Conservation (phyloP, 2,797 vertebrate genomes). For the Lacerta agilis region DNA sequence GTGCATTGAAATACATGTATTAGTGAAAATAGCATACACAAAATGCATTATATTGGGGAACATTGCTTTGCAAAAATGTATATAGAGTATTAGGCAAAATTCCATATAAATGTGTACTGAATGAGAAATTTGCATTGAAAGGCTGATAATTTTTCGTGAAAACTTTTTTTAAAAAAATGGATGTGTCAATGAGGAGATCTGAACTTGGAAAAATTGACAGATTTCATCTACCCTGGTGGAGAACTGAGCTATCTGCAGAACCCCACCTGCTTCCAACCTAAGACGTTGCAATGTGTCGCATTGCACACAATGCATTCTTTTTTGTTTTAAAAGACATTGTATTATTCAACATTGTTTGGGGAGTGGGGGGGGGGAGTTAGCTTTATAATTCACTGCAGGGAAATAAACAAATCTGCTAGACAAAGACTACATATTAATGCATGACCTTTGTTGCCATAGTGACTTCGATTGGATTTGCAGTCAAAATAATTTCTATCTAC, state of each 20-base stretch:
- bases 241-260: neutral
- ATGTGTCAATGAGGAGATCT: no score
- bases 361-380: neutral
- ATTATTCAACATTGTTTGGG: neutral
- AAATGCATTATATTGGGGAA: no score
- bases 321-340: neutral
- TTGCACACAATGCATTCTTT: neutral
- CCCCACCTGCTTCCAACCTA: neutral
- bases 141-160: neutral
- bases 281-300: neutral
- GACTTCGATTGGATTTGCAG: conserved; percentile 33
- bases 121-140: neutral
- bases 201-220: no score
- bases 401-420: conserved; percentile 31
- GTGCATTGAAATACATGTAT: no score
- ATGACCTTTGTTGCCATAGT: conserved; percentile 19
- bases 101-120: no score
- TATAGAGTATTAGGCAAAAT: no score
- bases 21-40: no score
- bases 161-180: neutral
- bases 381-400: conserved; percentile 13
- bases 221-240: no score
- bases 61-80: no score
- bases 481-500: neutral
- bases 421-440: neutral